Evolutionary conservation across 2,888 invertebrate species (phyloP), one percentile per base, ranked within the genome.

Genomic region (Cheilosia grossa): DNA sequence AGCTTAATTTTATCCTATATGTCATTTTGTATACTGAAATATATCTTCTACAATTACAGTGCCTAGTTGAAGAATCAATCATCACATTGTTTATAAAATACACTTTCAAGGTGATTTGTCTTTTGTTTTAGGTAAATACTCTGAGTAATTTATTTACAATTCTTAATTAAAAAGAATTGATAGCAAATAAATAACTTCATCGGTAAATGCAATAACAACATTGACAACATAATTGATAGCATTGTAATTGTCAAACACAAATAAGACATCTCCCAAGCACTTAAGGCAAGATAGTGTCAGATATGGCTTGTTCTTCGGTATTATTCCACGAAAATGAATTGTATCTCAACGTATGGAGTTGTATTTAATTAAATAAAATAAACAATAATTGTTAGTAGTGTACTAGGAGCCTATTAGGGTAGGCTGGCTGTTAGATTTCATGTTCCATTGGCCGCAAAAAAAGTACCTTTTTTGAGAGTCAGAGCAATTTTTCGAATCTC

Each of bases 161-260:
- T 24, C n/a, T 42, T 40, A 19, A 40, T 40, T 24, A 15, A 13
- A 19, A 58, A 40, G 15, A 9, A 42, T 42, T 37, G 37, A 37
- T 13, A 37, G 37, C 37, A 40, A 24, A 42, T n/a, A 40, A 54
- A 37, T 4, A 19, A 37, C 33, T 10, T 7, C 19, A 15, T 21
- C 58, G 21, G 37, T 15, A 40, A 58, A 56, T 19, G 37, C 19
- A 19, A 21, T 21, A 24, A 15, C n/a, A 17, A 7, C 9, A 42
- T 42, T 24, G 24, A 27, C n/a, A 5, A 56, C 6, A 24, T 42
- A 42, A 59, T 59, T 42, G 24, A 24, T 42, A 15, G 13, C 4
- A 27, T 7, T n/a, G 21, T n/a, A 59, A 24, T 59, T 59, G 7
- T 17, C 10, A 24, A 59, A 24, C 42, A 27, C 24, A 59, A 59